A percentile compares a stretch with the other conserved stretches of the same genome.
Evolutionary conservation across 2,797 vertebrate genomes (phyloP).

Genomic region (Thamnophis elegans): DNA sequence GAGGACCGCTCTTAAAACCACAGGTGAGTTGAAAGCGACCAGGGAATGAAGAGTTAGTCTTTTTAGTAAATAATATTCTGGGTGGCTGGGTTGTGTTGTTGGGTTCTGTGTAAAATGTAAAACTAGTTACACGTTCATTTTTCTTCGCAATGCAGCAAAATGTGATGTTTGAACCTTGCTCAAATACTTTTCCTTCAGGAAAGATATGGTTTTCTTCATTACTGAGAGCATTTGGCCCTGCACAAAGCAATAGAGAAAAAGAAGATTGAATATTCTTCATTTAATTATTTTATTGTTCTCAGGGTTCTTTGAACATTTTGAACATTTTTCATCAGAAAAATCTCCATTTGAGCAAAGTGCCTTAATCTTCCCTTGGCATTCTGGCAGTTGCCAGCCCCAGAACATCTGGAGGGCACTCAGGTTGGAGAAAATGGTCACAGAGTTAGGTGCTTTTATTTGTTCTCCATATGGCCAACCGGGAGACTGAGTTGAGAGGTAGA

Average conservation of each 20-base stretch:
- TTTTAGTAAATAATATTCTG: conserved; percentile 38
- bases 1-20: rapidly evolving
- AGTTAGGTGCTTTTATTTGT: background rate
- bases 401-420: background rate
- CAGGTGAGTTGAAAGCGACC: conserved; percentile 51
- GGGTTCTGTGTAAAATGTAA: background rate
- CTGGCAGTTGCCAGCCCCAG: background rate
- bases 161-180: conserved; percentile 63
- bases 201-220: conserved; percentile 40
- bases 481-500: background rate
- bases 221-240: conserved; percentile 53
- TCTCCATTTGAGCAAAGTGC: background rate
- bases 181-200: conserved; percentile 58
- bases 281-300: background rate
- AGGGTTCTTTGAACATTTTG: background rate
- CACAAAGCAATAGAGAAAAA: conserved; percentile 1
- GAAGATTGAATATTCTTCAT: background rate
- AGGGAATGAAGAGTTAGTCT: background rate
- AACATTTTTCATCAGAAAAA: background rate
- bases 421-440: background rate
- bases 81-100: background rate
- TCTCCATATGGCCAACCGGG: background rate
- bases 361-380: background rate
- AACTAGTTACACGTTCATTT: background rate
- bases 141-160: conserved; percentile 66